Percentiles rank a stretch among this genome's conserved stretches.
These are phyloP conservation scores for Acridotheres tristis DNA, from an alignment of 2,797 vertebrate genomes.

Conservation along the genomic window DNA sequence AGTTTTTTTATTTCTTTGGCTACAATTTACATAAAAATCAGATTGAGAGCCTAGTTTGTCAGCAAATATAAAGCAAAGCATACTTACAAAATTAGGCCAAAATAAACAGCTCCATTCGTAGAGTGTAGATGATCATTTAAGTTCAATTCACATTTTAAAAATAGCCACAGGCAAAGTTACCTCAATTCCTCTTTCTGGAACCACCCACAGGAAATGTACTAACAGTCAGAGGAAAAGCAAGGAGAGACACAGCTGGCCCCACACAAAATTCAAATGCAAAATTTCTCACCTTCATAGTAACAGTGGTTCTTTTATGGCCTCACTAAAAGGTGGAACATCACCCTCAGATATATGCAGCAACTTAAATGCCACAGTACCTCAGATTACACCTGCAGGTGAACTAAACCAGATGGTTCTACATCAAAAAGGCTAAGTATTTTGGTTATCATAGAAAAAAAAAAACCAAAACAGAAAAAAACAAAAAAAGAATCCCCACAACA, in stretches of 20 bases:
- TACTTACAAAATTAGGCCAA: background rate
- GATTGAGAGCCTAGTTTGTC: background rate
- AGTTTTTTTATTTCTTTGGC: background rate
- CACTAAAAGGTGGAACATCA: background rate
- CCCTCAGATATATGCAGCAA: background rate
- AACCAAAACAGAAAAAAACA: no score
- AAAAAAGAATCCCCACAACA: background rate
- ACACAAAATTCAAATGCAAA: background rate
- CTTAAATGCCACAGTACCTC: background rate
- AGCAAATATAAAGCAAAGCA: background rate
- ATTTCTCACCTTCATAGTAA: background rate
- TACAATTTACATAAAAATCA: background rate
- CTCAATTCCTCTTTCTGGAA: background rate
- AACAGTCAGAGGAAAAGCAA: background rate
- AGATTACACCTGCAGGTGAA: background rate
- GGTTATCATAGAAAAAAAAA: background rate
- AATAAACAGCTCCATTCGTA: background rate
- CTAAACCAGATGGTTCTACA: background rate
- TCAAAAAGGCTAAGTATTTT: background rate
- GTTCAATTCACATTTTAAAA: background rate
- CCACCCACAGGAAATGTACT: background rate
- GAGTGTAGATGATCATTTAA: background rate
- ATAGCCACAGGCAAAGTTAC: background rate
- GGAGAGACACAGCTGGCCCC: background rate
- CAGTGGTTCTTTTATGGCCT: slow-evolving; percentile 1